Base-by-base conservation (phyloP, 2,113 vertebrate species). In the Zootoca vivipara region DNA sequence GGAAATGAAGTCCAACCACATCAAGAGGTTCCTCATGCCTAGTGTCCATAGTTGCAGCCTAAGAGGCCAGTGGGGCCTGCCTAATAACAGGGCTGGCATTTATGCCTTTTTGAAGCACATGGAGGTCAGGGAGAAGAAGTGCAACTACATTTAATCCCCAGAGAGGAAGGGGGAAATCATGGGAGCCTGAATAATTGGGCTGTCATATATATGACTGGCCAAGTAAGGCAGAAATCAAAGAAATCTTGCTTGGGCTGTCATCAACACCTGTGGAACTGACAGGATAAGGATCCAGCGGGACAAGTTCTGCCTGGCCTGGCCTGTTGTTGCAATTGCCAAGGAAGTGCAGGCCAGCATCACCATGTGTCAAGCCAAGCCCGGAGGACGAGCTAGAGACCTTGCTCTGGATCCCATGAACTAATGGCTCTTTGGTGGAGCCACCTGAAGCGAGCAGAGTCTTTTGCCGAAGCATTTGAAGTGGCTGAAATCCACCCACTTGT, bases 401-500 rank as follows among this genome's bases (percentile, higher is more conserved):
- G 67, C 35, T 91, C 56, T 28, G 24, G 62, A 79, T 33, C 77
- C 1, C 56, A 74, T 70, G 56, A 89, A 78, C 72, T 85, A 78
- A 87, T 83, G 52, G 79, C 70, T 67, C 35, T 56, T 86, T 80
- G 80, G 92, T 33, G 84, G 78, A 35, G 82, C 28, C 13, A 2
- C 9, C 6, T 28, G 69, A 46, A 69, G 38, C 64, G 7, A 46
- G 16, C 10, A 0, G 67, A 15, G 28, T 18, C 9, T 26, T 81
- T 58, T 26, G 90, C 95, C 64, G 82, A 67, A 85, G 78, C 67
- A 77, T 85, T 62, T 86, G 87, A 89, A 88, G 95, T 87, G 89
- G 65, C 89, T 94, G 93, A 95, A 93, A 96, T 90, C 89, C 91
- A 95, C 77, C 93, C 93, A 87, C 92, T 92, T 56, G 78, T 89